Evolutionary conservation across 2,797 vertebrate genomes (phyloP).

Genomic region (Tamandua tetradactyla): DNA sequence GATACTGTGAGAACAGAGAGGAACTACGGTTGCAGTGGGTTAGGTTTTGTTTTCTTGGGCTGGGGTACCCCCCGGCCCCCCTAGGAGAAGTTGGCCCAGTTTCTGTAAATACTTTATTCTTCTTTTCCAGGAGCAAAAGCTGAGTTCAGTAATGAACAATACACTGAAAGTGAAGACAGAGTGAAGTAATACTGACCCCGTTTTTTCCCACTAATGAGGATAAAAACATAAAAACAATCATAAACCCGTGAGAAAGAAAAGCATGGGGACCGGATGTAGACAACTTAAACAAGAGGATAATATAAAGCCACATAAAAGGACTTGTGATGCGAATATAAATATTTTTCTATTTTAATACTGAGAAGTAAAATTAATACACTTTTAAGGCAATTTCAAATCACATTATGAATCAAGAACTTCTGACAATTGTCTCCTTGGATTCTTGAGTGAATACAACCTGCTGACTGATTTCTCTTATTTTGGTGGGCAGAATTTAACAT

Average conservation of each 20-base stretch:
- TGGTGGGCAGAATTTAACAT: not conserved
- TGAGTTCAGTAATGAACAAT: constrained; percentile 44
- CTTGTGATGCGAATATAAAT: constrained; percentile 34
- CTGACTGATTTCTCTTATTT: constrained; percentile 22
- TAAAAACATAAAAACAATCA: constrained; percentile 61
- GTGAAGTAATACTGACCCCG: constrained; percentile 61
- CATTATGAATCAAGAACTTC: constrained; percentile 43
- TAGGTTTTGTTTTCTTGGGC: constrained; percentile 55
- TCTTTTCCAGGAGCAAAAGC: constrained; percentile 61
- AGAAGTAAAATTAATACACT: constrained; percentile 25
- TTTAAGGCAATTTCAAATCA: constrained; percentile 52
- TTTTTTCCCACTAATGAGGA: constrained; percentile 53
- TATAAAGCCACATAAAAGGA: constrained; percentile 47
- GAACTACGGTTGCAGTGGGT: not conserved
- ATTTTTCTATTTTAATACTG: constrained; percentile 48
- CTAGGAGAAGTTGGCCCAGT: constrained; percentile 63
- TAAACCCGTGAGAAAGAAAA: constrained; percentile 36
- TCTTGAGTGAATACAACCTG: not conserved
- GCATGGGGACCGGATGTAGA: constrained; percentile 42
- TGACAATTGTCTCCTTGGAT: not conserved
- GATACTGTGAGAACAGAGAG: not conserved
- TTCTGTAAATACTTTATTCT: constrained; percentile 66
- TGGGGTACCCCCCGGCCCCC: not conserved
- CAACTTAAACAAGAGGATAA: constrained; percentile 48
- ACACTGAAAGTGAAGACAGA: constrained; percentile 63